A percentile compares a stretch with the other conserved stretches of the same genome.
Conservation (phyloP, 2,888 invertebrate species). For the Smittia aterrima region DNA sequence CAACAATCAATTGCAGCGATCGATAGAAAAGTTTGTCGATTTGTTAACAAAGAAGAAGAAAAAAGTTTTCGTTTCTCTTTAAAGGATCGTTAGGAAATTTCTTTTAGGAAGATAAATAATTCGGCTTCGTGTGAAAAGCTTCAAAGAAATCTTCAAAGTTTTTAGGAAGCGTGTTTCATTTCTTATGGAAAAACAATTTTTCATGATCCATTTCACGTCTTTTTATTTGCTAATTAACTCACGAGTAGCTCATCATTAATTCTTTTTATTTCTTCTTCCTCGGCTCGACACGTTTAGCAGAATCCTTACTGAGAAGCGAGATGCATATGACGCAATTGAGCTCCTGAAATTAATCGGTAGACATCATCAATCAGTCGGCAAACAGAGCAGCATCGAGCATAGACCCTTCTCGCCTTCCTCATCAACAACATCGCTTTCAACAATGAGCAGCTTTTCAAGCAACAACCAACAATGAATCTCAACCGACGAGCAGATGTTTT, state of each 20-base stretch:
- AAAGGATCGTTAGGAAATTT: too few relatives aligned
- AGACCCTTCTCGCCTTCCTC: slow-evolving; percentile 7
- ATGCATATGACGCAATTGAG: slow-evolving; percentile 84
- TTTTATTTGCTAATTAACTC: too few relatives aligned
- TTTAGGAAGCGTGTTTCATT: too few relatives aligned
- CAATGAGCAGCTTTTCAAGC: slow-evolving; percentile 35
- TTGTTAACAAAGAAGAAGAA: too few relatives aligned
- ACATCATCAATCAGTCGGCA: slow-evolving; percentile 19
- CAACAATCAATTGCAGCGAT: too few relatives aligned
- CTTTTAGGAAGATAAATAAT: too few relatives aligned
- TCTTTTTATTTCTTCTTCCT: background rate
- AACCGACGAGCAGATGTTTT: background rate
- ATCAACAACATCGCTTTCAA: slow-evolving; percentile 17
- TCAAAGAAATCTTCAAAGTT: too few relatives aligned
- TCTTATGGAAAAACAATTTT: too few relatives aligned
- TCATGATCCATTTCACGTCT: too few relatives aligned
- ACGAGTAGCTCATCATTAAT: too few relatives aligned
- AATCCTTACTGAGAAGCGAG: slow-evolving; percentile 75
- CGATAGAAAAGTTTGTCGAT: background rate
- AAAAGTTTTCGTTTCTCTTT: too few relatives aligned
- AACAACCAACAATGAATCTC: slow-evolving; percentile 32
- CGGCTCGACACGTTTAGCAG: slow-evolving; percentile 51
- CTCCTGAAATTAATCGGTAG: slow-evolving; percentile 65
- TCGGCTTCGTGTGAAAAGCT: too few relatives aligned
- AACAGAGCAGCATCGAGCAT: slow-evolving; percentile 13